These are phyloP conservation scores for Lophura nycthemera DNA, from an alignment of 2,113 vertebrate species.

Conservation along the genomic window DNA sequence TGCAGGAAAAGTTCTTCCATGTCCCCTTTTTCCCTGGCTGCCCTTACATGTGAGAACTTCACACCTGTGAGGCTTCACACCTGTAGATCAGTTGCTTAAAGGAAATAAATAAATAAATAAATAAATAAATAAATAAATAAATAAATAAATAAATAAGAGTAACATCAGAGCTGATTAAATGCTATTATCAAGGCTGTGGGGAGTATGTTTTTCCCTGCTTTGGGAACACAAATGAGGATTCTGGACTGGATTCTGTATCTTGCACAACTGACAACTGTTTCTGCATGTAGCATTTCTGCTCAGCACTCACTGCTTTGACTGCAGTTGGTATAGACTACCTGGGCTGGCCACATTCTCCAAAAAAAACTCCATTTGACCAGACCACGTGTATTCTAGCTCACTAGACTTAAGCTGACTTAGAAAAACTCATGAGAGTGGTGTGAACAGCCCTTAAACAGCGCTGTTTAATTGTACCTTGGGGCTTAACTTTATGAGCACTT, in stretches of 20 bases:
- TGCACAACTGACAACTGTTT: background rate
- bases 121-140: background rate
- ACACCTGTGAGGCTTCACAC: background rate
- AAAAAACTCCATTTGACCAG: background rate
- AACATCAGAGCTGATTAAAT: background rate
- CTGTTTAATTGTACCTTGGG: background rate
- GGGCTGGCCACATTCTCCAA: background rate
- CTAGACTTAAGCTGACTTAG: background rate
- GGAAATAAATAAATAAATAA: background rate
- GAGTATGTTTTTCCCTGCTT: background rate
- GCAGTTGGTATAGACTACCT: background rate
- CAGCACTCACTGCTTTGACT: background rate
- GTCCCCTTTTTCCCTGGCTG: background rate
- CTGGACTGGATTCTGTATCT: background rate
- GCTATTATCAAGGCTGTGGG: background rate
- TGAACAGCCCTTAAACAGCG: background rate
- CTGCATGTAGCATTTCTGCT: background rate
- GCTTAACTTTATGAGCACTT: background rate
- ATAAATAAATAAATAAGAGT: background rate
- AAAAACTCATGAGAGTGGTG: background rate
- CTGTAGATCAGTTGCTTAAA: background rate
- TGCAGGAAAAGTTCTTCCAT: slow-evolving; percentile 22
- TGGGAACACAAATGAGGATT: background rate
- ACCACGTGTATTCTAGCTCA: background rate
- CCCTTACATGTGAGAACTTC: background rate